Conservation (phyloP, 2,113 vertebrate genomes). For the Podarcis cretensis region DNA sequence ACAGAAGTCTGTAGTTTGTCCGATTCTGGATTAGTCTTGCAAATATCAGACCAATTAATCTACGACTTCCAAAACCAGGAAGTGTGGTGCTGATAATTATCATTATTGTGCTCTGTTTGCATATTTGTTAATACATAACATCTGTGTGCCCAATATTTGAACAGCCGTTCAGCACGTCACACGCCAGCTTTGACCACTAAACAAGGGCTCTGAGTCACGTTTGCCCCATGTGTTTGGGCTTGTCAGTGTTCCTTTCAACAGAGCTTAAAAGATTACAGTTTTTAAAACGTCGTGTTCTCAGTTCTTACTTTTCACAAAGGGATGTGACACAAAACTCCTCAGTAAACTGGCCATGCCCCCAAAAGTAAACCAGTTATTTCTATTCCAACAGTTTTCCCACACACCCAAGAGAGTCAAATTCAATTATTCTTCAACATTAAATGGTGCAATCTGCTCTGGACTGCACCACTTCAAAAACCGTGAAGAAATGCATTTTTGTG, state of each 20-base stretch:
- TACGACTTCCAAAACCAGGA: background rate
- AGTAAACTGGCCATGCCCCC: conserved; percentile 6
- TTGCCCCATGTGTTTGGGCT: conserved; percentile 53
- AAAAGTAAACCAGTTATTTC: conserved; percentile 27
- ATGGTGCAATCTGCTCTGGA: no score
- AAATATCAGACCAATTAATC: background rate
- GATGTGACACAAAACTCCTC: conserved; percentile 39
- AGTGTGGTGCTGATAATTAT: background rate
- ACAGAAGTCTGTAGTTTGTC: background rate
- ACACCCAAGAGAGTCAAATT: background rate
- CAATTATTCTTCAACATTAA: background rate
- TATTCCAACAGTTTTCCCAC: background rate
- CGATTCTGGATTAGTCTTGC: background rate
- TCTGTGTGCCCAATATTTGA: accelerated
- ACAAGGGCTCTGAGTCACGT: conserved; percentile 45
- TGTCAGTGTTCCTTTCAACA: conserved; percentile 61
- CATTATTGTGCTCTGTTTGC: background rate
- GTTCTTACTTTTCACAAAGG: conserved; percentile 44
- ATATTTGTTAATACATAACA: background rate
- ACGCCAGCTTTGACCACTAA: background rate
- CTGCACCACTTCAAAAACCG: background rate
- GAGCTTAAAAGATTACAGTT: conserved; percentile 52
- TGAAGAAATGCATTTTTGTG: background rate
- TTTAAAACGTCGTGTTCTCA: conserved; percentile 41
- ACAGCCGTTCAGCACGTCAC: conserved; percentile 15